Conservation (phyloP, 1,140 invertebrate species). For the Drosophila ercepeae region DNA sequence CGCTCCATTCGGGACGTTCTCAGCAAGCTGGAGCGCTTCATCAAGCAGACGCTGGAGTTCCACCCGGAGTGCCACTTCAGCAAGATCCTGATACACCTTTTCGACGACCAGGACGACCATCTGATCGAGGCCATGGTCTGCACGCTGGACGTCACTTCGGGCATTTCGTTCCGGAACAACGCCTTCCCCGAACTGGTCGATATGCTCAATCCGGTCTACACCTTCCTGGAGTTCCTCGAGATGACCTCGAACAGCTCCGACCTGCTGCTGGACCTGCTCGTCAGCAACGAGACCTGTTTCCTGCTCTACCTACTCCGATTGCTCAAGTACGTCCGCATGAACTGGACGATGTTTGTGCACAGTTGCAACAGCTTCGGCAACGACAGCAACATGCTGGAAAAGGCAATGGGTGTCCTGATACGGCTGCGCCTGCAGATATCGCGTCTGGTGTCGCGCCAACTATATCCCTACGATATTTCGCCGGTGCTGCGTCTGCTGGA, state of each 20-base stretch:
- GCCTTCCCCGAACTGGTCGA: constrained; percentile 90
- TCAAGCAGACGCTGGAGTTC: constrained; percentile 92
- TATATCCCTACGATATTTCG: constrained; percentile 96
- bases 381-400: constrained; percentile 88
- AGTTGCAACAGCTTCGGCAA: constrained; percentile 88
- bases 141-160: constrained; percentile 93
- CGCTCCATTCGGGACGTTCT: constrained; percentile 92
- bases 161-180: constrained; percentile 91
- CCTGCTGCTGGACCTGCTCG: constrained; percentile 93
- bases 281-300: constrained; percentile 96
- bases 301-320: constrained; percentile 93
- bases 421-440: constrained; percentile 91
- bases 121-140: constrained; percentile 96
- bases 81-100: constrained; percentile 94
- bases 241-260: constrained; percentile 93
- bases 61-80: constrained; percentile 94
- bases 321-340: constrained; percentile 92
- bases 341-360: constrained; percentile 92
- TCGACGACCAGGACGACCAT: constrained; percentile 95
- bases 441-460: constrained; percentile 90
- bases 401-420: constrained; percentile 93
- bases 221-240: constrained; percentile 93
- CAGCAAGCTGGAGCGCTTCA: constrained; percentile 91
- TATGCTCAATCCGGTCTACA: constrained; percentile 92
- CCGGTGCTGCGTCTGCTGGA: constrained; percentile 93